phyloP scores from a whole-genome alignment of 2,888 invertebrate species.

The Cheiracanthium punctorium region DNA sequence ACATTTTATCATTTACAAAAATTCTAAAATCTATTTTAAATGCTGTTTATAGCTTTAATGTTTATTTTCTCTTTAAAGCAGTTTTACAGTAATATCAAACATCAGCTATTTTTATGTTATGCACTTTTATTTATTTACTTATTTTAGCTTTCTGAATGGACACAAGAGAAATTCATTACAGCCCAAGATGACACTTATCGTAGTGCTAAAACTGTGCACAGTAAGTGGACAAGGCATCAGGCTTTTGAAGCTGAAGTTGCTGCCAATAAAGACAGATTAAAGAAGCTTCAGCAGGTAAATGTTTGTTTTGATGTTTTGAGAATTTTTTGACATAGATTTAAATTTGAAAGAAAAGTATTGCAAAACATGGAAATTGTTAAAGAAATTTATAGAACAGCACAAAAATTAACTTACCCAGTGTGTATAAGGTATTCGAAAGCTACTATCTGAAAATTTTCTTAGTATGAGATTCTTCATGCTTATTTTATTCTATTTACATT shows the following conservation, averaged over 20 bases:
- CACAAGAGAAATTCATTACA: constrained; percentile 98
- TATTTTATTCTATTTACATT: too few relatives aligned
- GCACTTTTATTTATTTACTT: neutral
- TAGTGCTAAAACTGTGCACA: constrained; percentile 98
- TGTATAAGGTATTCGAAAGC: too few relatives aligned
- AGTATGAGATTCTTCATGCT: too few relatives aligned
- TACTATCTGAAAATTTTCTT: too few relatives aligned
- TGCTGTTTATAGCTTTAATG: neutral
- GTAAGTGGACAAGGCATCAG: constrained; percentile 99
- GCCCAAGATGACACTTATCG: constrained; percentile 99
- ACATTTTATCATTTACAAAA: neutral
- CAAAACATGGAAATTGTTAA: too few relatives aligned
- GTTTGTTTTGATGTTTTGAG: neutral
- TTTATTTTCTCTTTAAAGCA: neutral
- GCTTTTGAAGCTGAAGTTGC: constrained; percentile 99
- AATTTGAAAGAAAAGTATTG: too few relatives aligned
- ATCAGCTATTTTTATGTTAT: neutral
- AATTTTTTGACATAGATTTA: too few relatives aligned
- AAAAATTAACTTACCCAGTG: too few relatives aligned
- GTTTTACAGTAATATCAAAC: neutral
- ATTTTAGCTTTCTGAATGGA: constrained; percentile 85
- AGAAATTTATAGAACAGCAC: too few relatives aligned
- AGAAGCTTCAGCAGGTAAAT: constrained; percentile 72
- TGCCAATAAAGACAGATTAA: constrained; percentile 91
- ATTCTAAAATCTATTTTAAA: neutral